A percentile compares a stretch with the other conserved stretches of the same genome.
Evolutionary conservation across 23 tunicate genomes (phyloP).

Genomic region (Ascidia mentula): DNA sequence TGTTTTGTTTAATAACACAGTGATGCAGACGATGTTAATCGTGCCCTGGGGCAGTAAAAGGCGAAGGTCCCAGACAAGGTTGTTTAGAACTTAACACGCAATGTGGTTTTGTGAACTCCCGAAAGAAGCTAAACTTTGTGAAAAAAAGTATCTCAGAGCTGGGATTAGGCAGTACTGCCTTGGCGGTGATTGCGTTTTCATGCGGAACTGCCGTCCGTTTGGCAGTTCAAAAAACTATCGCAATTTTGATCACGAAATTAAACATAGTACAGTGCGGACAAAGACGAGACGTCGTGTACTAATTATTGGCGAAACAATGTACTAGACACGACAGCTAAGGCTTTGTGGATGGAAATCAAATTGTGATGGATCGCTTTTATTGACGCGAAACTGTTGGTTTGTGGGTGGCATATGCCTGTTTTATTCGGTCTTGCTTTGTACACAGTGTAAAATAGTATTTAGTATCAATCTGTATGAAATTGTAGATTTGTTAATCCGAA

Average conservation of each 20-base stretch:
- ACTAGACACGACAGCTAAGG: neutral
- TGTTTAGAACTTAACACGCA: conserved; percentile 7
- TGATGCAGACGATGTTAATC: neutral
- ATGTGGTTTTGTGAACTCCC: conserved; percentile 1
- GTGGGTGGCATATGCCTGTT: neutral
- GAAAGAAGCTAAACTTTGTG: neutral
- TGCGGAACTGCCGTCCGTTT: neutral
- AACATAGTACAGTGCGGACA: neutral
- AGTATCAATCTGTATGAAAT: too few relatives aligned
- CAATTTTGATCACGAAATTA: neutral
- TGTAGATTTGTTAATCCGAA: too few relatives aligned
- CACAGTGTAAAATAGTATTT: neutral
- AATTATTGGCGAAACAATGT: neutral
- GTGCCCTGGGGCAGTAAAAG: conserved; percentile 10
- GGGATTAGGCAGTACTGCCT: neutral
- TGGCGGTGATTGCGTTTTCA: neutral
- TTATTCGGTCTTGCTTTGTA: neutral
- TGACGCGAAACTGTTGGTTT: neutral
- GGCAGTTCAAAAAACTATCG: neutral
- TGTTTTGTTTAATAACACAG: conserved; percentile 2
- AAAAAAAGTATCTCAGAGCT: neutral
- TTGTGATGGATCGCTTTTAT: conserved; percentile 12
- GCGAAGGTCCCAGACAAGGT: conserved; percentile 4
- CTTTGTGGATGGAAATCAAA: neutral
- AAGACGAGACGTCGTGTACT: neutral